Base-by-base conservation (phyloP, 1,140 invertebrate genomes). In the Hylaeus volcanicus region DNA sequence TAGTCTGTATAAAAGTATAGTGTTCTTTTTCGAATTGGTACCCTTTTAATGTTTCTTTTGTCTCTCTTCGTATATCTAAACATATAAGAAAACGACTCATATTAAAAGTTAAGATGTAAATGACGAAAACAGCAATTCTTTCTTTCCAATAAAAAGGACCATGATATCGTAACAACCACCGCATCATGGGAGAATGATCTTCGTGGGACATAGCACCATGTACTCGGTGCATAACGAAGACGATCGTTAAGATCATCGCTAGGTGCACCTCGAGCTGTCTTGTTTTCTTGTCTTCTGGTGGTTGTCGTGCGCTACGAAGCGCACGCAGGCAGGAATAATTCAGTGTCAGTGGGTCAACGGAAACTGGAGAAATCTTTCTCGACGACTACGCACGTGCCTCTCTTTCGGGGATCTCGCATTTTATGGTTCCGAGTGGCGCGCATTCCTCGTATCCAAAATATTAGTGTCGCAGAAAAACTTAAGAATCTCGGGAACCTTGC, bases 311-410 rank as follows among this genome's bases (percentile, higher is more conserved):
- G 51, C 2, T 69, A 74, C 80, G 77, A 64, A 63, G 51, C 53
- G 43, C 56, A 43, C 66, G 39, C 56, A 72, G 61, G 78, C 70
- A 45, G 56, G 43, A 55, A 83, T 88, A 86, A 92, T 92, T 92
- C 91, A 92, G 90, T 92, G 91, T 93, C 89, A 93, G 92, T 93
- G 86, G 92, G 92, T 93, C 92, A 93, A 81, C 87, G 86, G 87
- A 88, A 89, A 88, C 85, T 71, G 80, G 91, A 92, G 92, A 92
- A 92, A 92, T 92, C 90, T 90, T 90, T 88, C 79, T 77, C 70
- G 74, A 60, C 72, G 74, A 77, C 61, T 74, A 80, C 81, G 82
- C 79, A 86, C 82, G 79, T 86, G 85, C 70, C 80, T 83, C 66
- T 82, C 78, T 68, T 65, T 77, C 76, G 26, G 48, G 56, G 39